A percentile compares a stretch with the other conserved stretches of the same genome.
Evolutionary conservation across 1,140 invertebrate species (phyloP).

Genomic region (Bombus haemorrhoidalis): DNA sequence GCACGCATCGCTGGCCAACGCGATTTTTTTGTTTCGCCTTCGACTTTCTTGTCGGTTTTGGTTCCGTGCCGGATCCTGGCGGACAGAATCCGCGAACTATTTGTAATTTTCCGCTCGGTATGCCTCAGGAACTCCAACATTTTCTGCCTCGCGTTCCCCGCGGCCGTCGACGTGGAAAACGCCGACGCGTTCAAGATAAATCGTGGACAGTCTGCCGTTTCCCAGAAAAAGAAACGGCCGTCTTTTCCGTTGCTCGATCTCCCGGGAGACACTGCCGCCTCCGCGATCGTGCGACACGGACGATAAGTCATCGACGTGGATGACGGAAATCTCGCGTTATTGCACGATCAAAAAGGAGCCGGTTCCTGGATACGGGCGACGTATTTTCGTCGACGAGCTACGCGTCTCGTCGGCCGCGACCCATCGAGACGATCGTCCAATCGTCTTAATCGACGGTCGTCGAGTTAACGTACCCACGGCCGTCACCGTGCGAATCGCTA

Average conservation of each 20-base stretch:
- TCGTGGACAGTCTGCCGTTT: conserved; percentile 39
- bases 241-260: conserved; percentile 1
- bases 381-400: not conserved
- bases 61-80: conserved; percentile 34
- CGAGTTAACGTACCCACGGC: no score
- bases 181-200: conserved; percentile 59
- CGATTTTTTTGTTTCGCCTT: conserved; percentile 60
- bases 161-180: conserved; percentile 59
- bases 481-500: no score
- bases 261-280: not conserved
- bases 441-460: no score
- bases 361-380: no score
- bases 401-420: no score
- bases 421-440: no score
- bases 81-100: conserved; percentile 64
- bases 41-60: conserved; percentile 17
- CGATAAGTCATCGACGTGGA: conserved; percentile 8
- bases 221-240: conserved; percentile 38
- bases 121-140: conserved; percentile 59
- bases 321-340: not conserved
- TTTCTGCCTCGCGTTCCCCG: conserved; percentile 59
- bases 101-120: conserved; percentile 71
- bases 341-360: not conserved
- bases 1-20: not conserved
- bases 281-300: not conserved